These are phyloP conservation scores for Chelonus formosanus DNA, from an alignment of 2,888 invertebrate species.

Conservation along the genomic window DNA sequence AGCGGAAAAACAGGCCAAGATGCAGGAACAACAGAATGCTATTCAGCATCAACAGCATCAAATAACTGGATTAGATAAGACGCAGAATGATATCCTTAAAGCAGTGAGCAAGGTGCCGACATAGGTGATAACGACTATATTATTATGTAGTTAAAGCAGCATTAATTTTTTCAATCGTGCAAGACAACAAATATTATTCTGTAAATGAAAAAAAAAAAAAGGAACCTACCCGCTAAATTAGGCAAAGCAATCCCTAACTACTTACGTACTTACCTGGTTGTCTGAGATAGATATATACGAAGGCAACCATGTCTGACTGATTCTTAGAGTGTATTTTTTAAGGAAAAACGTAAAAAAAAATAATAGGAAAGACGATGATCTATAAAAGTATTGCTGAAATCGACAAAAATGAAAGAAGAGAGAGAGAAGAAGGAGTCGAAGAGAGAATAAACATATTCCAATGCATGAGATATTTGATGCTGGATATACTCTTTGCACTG, in stretches of 20 bases:
- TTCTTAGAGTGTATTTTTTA: conserved; percentile 61
- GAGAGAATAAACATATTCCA: conserved; percentile 1
- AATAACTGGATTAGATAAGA: conserved; percentile 79
- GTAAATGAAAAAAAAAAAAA: conserved; percentile 29
- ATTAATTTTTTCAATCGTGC: background rate
- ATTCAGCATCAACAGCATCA: conserved; percentile 77
- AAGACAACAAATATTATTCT: conserved; percentile 7
- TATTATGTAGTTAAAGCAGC: background rate
- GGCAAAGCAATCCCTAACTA: conserved; percentile 48
- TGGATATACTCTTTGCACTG: background rate
- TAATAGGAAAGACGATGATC: conserved; percentile 31
- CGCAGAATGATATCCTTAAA: conserved; percentile 79
- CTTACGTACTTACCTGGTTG: conserved; percentile 62
- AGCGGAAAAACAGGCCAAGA: conserved; percentile 85
- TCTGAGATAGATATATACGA: conserved; percentile 32
- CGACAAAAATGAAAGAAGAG: background rate
- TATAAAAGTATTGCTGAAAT: conserved; percentile 16
- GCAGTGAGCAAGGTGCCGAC: conserved; percentile 80
- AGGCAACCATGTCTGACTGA: conserved; percentile 56
- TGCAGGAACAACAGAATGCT: conserved; percentile 77
- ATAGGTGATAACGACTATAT: conserved; percentile 68
- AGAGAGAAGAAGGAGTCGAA: background rate
- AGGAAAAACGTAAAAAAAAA: conserved; percentile 37
- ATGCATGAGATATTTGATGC: background rate
- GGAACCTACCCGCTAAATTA: conserved; percentile 22